These are phyloP conservation scores for Operophtera brumata DNA, from an alignment of 2,888 invertebrate genomes.

Conservation along the genomic window DNA sequence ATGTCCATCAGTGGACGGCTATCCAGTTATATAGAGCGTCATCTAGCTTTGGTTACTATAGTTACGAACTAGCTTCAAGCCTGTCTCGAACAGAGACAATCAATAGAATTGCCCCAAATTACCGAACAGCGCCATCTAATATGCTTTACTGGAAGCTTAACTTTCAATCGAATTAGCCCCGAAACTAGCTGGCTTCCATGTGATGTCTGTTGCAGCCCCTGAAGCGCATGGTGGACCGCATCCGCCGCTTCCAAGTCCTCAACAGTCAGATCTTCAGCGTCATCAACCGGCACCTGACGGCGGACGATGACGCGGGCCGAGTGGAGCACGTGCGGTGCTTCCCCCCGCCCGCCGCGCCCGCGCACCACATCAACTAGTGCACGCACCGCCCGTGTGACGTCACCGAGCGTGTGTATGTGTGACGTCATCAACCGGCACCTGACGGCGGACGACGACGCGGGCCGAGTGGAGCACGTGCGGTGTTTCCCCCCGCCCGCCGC, in stretches of 20 bases:
- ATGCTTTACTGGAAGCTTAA: background rate
- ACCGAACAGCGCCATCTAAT: slow-evolving; percentile 37
- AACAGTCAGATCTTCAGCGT: slow-evolving; percentile 99
- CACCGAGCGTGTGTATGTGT: too few relatives aligned
- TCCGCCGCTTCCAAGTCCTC: slow-evolving; percentile 97
- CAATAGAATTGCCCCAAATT: too few relatives aligned
- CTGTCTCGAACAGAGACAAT: too few relatives aligned
- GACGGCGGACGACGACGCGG: slow-evolving; percentile 85
- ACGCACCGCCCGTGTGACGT: background rate
- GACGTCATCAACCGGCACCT: slow-evolving; percentile 57
- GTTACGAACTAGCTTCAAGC: too few relatives aligned
- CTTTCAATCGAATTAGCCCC: too few relatives aligned
- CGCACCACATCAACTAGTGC: slow-evolving; percentile 14
- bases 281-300: slow-evolving; percentile 95
- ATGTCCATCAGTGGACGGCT: too few relatives aligned
- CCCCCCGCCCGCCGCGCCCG: slow-evolving; percentile 88
- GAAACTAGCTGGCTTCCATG: too few relatives aligned
- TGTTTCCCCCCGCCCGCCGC: slow-evolving; percentile 96
- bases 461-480: slow-evolving; percentile 96
- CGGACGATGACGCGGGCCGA: slow-evolving; percentile 86
- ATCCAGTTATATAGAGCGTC: too few relatives aligned
- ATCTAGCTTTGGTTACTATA: too few relatives aligned
- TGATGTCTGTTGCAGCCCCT: slow-evolving; percentile 83
- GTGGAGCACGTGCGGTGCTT: slow-evolving; percentile 98
- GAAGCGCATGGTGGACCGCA: slow-evolving; percentile 98